Percentiles rank a stretch among this genome's conserved stretches.
These are phyloP conservation scores for Atractosteus spatula DNA, from an alignment of 2,113 vertebrate species.

Conservation along the genomic window DNA sequence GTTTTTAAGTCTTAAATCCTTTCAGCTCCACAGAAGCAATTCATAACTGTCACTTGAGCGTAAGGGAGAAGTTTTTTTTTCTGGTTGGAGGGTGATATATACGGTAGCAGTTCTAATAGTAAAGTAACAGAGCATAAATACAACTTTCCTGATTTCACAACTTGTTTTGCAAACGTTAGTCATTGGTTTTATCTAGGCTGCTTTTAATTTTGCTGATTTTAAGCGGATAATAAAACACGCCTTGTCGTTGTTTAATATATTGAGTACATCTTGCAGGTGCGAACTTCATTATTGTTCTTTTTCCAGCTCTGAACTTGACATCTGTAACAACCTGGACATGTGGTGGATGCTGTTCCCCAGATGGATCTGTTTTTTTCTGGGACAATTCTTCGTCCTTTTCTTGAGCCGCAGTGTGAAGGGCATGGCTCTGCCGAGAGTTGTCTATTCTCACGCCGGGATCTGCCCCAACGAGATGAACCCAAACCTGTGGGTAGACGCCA, in stretches of 20 bases:
- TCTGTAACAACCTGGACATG: constrained; percentile 62
- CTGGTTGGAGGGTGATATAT: constrained; percentile 59
- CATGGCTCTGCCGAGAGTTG: constrained; percentile 68
- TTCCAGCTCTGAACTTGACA: neutral
- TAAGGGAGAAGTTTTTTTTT: constrained; percentile 58
- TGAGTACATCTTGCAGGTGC: constrained; percentile 28
- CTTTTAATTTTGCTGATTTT: too few relatives aligned
- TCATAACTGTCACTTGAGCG: constrained; percentile 75
- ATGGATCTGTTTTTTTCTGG: constrained; percentile 74
- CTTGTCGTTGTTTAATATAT: constrained; percentile 59
- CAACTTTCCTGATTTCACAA: constrained; percentile 41
- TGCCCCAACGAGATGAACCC: constrained; percentile 98
- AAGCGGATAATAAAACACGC: too few relatives aligned
- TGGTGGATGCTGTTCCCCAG: constrained; percentile 62
- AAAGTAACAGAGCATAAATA: constrained; percentile 69
- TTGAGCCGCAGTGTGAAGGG: constrained; percentile 58
- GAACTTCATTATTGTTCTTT: neutral
- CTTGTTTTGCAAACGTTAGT: constrained; percentile 37
- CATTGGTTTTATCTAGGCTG: too few relatives aligned
- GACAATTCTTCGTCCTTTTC: constrained; percentile 62
- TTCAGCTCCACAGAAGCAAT: constrained; percentile 77
- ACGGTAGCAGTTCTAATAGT: constrained; percentile 44
- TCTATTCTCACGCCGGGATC: constrained; percentile 85
- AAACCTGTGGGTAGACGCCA: constrained; percentile 97
- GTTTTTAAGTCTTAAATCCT: constrained; percentile 69